Base-by-base conservation (phyloP, 2,113 vertebrate species). In the Terrapene triunguis region DNA sequence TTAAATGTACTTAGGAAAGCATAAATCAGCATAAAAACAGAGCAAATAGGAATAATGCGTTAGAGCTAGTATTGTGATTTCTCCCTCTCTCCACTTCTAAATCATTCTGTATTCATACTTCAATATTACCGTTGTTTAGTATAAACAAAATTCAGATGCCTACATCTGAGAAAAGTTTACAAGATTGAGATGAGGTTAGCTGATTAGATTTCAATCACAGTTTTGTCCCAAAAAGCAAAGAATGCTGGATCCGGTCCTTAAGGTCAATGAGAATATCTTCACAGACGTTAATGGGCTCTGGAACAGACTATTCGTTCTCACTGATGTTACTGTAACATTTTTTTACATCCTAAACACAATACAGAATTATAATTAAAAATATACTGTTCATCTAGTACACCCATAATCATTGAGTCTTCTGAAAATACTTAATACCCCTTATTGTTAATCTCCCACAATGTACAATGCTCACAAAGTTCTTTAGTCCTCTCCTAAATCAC, bases 271-370 rank as follows among this genome's bases (percentile, higher is more conserved):
- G 27, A 85, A 85, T 21, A 44, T 87, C 53, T 80, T 89, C 81
- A 57, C 44, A n/a, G 72, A 42, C 55, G 7, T 1, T 1, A 86
- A 22, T 0, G 0, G 74, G 38, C 78, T 84, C 92, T 94, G 87
- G 22, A 91, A 85, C 29, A 24, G 53, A 82, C 42, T 32, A 27
- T 69, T 90, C 82, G 82, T 42, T 88, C 44, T 87, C 35, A 65
- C 0, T 35, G 86, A 35, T 12, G 47, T 3, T 72, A 57, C 0
- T 9, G 48, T 38, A 80, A 72, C 25, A 32, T 22, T 88, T 95
- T 47, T 89, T 92, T 17, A 95, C 25, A 84, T 97, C 74, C 83
- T 74, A 32, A 62, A 86, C 85, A 83, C 10, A 6, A 42, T 83
- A 81, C n/a, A 79, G 27, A 47, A 53, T 85, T 87, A 13, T 32